phyloP scores from a whole-genome alignment of 2,113 vertebrate genomes.

The Neolamprologus ventralis region DNA sequence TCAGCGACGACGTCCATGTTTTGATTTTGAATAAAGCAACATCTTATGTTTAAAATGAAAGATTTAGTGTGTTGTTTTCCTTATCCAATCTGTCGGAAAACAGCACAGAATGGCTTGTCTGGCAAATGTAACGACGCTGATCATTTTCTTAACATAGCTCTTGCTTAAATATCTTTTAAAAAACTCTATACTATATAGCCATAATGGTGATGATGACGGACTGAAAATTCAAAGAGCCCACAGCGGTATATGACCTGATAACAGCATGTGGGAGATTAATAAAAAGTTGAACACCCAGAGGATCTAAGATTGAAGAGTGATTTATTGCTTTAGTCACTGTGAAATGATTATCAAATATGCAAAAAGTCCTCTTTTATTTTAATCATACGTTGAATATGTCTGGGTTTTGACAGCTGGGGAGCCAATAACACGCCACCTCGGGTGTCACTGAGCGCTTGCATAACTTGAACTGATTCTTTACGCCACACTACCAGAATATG shows the following conservation, averaged over 20 bases:
- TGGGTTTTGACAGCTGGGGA: neutral
- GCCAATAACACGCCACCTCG: neutral
- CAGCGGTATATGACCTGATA: neutral
- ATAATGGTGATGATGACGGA: neutral
- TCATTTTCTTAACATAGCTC: neutral
- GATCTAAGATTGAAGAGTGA: neutral
- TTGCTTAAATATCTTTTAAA: neutral
- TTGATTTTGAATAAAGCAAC: slow-evolving; percentile 35
- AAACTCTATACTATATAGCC: neutral
- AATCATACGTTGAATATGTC: neutral
- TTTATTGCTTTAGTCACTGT: neutral
- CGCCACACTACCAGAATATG: neutral
- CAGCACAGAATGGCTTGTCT: neutral
- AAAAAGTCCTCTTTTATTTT: neutral
- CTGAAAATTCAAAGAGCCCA: neutral
- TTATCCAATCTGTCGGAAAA: neutral
- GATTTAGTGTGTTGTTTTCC: slow-evolving; percentile 23
- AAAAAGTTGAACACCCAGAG: neutral
- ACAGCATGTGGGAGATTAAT: neutral
- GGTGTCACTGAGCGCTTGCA: neutral
- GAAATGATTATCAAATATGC: neutral
- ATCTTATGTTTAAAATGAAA: slow-evolving; percentile 17
- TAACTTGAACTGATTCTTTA: neutral
- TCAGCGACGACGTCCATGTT: slow-evolving; percentile 4
- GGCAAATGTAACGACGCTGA: neutral